A percentile compares a stretch with the other conserved stretches of the same genome.
phyloP scores from a whole-genome alignment of 2,888 invertebrate genomes.

The Melipona beecheii region DNA sequence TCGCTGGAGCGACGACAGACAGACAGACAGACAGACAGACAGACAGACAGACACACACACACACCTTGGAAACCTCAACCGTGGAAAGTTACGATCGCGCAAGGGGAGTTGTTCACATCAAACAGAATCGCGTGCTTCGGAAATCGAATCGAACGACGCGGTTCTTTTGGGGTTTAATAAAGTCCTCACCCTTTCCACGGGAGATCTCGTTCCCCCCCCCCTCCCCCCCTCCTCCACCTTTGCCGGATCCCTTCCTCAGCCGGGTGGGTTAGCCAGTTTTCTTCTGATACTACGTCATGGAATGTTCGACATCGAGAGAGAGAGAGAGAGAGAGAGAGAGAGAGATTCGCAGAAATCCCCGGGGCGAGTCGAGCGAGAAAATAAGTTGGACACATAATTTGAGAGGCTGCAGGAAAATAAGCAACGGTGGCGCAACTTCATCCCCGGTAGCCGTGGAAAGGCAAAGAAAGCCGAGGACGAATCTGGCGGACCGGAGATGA shows the following conservation, averaged over 20 bases:
- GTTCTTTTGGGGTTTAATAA: conserved; percentile 69
- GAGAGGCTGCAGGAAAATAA: conserved; percentile 70
- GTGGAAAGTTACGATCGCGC: conserved; percentile 35
- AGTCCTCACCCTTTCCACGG: conserved; percentile 64
- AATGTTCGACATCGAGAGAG: conserved; percentile 54
- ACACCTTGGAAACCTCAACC: conserved; percentile 20
- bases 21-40: neutral
- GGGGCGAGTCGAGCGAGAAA: conserved; percentile 65
- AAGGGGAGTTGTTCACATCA: conserved; percentile 38
- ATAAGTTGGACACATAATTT: conserved; percentile 78
- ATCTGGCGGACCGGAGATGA: conserved; percentile 64
- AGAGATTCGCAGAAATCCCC: conserved; percentile 68
- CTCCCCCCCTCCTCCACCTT: conserved; percentile 8
- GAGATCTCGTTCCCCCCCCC: conserved; percentile 23
- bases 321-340: no score
- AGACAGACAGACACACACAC: neutral
- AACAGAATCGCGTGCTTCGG: conserved; percentile 54
- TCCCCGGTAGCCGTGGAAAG: conserved; percentile 55
- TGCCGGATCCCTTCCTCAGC: conserved; percentile 9
- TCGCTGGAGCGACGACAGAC: neutral
- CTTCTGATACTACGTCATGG: conserved; percentile 48
- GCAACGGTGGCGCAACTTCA: conserved; percentile 62
- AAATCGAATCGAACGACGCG: conserved; percentile 71
- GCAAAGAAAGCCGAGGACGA: conserved; percentile 61
- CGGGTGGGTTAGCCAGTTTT: conserved; percentile 2